phyloP scores from a whole-genome alignment of 2,113 vertebrate genomes.

The Proteles cristata region DNA sequence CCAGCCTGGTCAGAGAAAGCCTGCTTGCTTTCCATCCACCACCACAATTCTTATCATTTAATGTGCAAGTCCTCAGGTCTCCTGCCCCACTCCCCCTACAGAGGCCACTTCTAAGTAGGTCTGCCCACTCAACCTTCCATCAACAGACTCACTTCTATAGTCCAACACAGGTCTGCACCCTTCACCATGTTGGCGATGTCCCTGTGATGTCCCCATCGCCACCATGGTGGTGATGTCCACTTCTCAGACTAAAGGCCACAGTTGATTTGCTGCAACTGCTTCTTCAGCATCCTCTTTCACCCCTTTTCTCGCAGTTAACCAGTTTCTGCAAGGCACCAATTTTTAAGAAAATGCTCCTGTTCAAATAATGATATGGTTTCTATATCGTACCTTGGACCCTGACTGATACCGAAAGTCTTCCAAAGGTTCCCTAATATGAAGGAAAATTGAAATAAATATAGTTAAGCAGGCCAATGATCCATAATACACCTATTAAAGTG shows the following conservation, averaged over 20 bases:
- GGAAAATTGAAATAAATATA: background rate
- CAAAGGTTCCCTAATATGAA: background rate
- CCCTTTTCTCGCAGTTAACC: background rate
- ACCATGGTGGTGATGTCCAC: fast-evolving
- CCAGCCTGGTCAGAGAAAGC: background rate
- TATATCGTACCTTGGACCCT: background rate
- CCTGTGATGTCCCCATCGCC: too few species aligned
- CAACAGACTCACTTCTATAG: background rate
- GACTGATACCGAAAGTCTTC: background rate
- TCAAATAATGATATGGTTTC: background rate
- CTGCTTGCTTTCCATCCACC: background rate
- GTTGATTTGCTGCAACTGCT: background rate
- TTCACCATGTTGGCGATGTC: fast-evolving
- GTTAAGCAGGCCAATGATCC: background rate
- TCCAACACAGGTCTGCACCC: background rate
- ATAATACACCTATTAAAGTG: too few species aligned
- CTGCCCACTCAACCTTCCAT: background rate
- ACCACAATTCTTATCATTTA: background rate
- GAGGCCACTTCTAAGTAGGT: background rate
- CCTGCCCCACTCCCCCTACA: too few species aligned
- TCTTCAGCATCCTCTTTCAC: background rate
- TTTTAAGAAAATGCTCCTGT: background rate
- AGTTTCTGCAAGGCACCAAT: background rate
- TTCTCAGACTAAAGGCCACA: background rate
- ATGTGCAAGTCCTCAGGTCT: background rate